Evolutionary conservation across 2,113 vertebrate species (phyloP).

Genomic region (Malurus melanocephalus): DNA sequence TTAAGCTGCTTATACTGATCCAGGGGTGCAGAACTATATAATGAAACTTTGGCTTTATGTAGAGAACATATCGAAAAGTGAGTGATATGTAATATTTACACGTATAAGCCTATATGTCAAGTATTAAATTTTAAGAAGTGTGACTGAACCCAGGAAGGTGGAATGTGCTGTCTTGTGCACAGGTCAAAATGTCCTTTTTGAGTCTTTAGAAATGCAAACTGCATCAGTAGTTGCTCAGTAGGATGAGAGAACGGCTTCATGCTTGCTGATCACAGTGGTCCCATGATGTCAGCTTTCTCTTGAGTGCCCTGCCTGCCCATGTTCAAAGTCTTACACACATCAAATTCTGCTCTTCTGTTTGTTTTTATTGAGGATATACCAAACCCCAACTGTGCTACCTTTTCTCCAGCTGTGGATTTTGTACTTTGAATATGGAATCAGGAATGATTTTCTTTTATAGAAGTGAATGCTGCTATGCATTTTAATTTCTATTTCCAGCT

Average conservation of each 20-base stretch:
- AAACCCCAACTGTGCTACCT: neutral
- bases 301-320: neutral
- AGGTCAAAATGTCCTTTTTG: conserved; percentile 35
- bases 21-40: neutral
- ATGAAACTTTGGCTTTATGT: neutral
- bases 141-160: neutral
- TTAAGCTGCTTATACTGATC: neutral
- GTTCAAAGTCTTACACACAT: neutral
- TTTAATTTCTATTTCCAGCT: neutral
- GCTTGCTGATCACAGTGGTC: conserved; percentile 67
- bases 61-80: neutral
- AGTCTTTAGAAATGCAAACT: conserved; percentile 61
- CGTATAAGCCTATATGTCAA: neutral
- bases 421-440: neutral
- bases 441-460: neutral
- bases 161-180: conserved; percentile 9
- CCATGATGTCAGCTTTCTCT: conserved; percentile 44
- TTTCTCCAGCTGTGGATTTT: neutral
- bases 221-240: conserved; percentile 58
- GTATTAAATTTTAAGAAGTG: neutral
- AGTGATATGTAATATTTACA: neutral
- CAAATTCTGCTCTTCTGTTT: neutral
- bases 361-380: neutral
- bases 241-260: conserved; percentile 60
- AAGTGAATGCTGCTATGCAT: neutral